phyloP scores from a whole-genome alignment of 1,140 invertebrate genomes.

The Helicoverpa zea region DNA sequence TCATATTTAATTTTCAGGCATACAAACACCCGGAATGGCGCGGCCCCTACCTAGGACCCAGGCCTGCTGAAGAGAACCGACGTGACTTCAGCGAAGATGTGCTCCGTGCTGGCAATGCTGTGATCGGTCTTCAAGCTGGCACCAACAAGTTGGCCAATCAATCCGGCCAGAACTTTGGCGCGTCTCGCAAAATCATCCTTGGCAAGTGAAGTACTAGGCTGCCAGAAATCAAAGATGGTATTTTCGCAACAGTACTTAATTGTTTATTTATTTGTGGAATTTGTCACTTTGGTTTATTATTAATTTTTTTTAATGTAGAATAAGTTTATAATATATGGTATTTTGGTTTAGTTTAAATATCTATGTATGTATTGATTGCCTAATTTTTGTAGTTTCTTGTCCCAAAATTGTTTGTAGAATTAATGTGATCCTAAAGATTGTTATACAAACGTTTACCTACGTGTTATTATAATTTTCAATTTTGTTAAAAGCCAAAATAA shows the following conservation, averaged over 20 bases:
- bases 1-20: slow-evolving; percentile 87
- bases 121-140: slow-evolving; percentile 97
- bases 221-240: slow-evolving; percentile 49
- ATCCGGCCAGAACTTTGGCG: slow-evolving; percentile 96
- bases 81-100: slow-evolving; percentile 96
- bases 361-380: too few species aligned
- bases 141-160: slow-evolving; percentile 96
- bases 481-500: too few species aligned
- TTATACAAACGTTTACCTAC: too few species aligned
- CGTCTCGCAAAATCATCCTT: slow-evolving; percentile 93
- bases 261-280: background rate
- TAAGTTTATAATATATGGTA: too few species aligned
- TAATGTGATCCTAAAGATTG: too few species aligned
- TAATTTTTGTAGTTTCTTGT: too few species aligned
- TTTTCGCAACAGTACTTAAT: background rate
- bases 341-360: too few species aligned
- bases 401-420: too few species aligned
- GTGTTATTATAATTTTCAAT: too few species aligned
- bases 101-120: slow-evolving; percentile 92
- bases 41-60: slow-evolving; percentile 94
- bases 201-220: slow-evolving; percentile 89
- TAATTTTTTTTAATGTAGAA: background rate
- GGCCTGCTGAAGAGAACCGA: slow-evolving; percentile 94
- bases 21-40: slow-evolving; percentile 95
- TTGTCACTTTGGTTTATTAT: background rate